A percentile compares a stretch with the other conserved stretches of the same genome.
Conservation (phyloP, 2,888 invertebrate genomes). For the Coremacera marginata region DNA sequence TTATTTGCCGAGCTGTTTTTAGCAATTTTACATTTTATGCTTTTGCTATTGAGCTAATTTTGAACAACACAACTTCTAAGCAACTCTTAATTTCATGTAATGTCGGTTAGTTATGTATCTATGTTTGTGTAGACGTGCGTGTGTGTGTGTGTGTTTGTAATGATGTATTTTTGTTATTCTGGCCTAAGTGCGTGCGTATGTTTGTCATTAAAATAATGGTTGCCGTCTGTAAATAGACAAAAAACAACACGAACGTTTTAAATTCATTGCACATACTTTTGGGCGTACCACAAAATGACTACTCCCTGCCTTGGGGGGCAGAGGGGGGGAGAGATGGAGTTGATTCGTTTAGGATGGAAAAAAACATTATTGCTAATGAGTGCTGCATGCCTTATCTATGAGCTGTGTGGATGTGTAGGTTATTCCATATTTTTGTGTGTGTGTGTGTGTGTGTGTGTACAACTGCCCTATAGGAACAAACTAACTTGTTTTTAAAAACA, state of each 20-base stretch:
- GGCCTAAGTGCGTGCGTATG: neutral
- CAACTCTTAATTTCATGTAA: neutral
- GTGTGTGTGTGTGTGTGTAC: neutral
- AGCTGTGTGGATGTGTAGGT: neutral
- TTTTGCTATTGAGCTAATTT: constrained; percentile 5
- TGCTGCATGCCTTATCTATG: neutral
- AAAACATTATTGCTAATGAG: constrained; percentile 15
- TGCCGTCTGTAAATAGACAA: constrained; percentile 16
- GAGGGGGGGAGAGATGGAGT: neutral
- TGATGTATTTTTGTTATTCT: neutral
- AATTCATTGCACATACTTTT: constrained; percentile 33
- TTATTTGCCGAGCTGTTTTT: neutral
- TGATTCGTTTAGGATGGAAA: neutral
- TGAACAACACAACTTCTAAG: neutral
- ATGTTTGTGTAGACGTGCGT: no score
- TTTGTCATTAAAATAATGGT: constrained; percentile 29
- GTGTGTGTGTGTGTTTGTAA: no score
- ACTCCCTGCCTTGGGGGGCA: neutral
- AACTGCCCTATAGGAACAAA: no score
- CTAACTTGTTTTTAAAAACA: no score
- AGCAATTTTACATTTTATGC: neutral
- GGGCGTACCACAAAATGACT: constrained; percentile 26
- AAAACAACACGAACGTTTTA: constrained; percentile 22
- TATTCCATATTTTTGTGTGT: neutral
- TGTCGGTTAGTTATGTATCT: no score